Base-by-base conservation (phyloP, 2,888 invertebrate species). In the Catocala sponsa region DNA sequence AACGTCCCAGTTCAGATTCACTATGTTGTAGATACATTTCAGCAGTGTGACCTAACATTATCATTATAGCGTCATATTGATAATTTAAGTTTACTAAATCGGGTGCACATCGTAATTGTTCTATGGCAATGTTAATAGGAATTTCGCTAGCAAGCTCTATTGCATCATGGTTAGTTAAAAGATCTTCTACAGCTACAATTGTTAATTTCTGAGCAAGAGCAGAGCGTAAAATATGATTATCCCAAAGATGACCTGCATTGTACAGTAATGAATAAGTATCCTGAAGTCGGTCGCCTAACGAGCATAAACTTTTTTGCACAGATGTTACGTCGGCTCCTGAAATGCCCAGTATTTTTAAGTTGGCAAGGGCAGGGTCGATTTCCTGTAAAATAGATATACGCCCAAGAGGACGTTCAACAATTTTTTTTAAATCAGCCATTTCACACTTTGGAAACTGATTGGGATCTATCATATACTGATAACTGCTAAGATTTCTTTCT, bases 161-260 rank as follows among this genome's bases (percentile, higher is more conserved):
- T 4, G 79, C 61, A 76, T 94, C 94, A 65, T 93, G 78, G 65
- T 57, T 87, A 32, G 88, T 89, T 11, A 90, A 74, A 35, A 92
- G 75, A 72, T 92, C 91, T 81, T 93, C 94, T 5, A 93, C 88
- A 41, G 88, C 86, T n/a, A 89, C 84, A 53, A 90, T 83, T 4
- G 89, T 90, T 35, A 93, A 71, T 63, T 88, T 91, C 72, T 90
- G 91, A 25, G 86, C 89, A 12, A 88, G 80, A 58, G 86, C 89
- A 32, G 86, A 79, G 11, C 93, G 89, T 55, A 88, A 58, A 67
- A 91, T 88, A 72, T 92, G 93, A 60, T 84, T 79, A 68, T 91
- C 90, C 87, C 89, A 92, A 13, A 93, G 81, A 78, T 90, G 89
- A 25, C 87, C 86, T 1, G 91, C 87, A 50, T 91, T 84, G 54